Percentiles rank a stretch among this genome's conserved stretches.
These are phyloP conservation scores for Edolisoma coerulescens DNA, from an alignment of 2,113 vertebrate genomes.

Conservation along the genomic window DNA sequence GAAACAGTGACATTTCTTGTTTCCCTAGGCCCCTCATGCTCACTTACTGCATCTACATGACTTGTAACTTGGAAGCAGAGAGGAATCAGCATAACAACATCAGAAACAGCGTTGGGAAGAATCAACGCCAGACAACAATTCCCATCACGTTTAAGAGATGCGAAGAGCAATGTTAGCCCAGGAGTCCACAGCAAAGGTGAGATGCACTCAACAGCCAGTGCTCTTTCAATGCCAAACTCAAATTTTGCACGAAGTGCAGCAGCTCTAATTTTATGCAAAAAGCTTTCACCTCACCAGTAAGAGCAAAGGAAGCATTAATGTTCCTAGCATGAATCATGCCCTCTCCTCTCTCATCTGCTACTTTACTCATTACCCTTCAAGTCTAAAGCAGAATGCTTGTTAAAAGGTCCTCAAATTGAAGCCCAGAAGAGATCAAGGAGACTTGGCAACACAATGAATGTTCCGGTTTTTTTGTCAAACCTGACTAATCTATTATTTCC, in stretches of 20 bases:
- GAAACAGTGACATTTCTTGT: background rate
- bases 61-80: background rate
- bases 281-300: background rate
- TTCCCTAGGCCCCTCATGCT: background rate
- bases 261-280: background rate
- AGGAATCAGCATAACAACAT: background rate
- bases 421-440: constrained; percentile 58
- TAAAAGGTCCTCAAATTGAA: constrained; percentile 54
- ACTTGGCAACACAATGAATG: constrained; percentile 48
- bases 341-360: background rate
- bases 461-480: constrained; percentile 51
- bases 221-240: background rate
- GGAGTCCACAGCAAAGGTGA: background rate
- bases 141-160: background rate
- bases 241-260: background rate
- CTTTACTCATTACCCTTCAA: background rate
- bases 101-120: background rate
- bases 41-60: background rate
- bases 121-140: background rate
- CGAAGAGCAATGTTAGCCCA: background rate
- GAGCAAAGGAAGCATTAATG: background rate
- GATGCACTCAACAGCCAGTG: background rate
- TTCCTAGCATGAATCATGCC: background rate
- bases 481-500: constrained; percentile 55
- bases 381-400: constrained; percentile 41